Evolutionary conservation across 2,797 vertebrate species (phyloP).

Genomic region (Alfaro cultratus): DNA sequence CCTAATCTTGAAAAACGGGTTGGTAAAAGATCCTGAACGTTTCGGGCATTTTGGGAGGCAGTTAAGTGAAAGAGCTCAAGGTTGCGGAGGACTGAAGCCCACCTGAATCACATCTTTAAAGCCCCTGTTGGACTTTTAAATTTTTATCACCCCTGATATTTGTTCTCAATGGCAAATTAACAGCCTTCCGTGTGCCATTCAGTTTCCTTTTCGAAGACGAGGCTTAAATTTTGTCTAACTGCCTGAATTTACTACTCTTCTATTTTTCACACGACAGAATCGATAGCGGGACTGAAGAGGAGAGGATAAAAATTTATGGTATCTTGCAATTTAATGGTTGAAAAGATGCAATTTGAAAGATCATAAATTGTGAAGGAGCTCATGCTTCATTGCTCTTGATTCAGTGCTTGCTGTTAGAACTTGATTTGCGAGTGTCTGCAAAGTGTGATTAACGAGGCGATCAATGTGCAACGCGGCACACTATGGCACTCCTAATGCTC

Average conservation of each 20-base stretch:
- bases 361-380: conserved; percentile 99
- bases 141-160: conserved; percentile 99
- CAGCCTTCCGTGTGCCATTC: conserved; percentile 90
- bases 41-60: conserved; percentile 67
- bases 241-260: conserved; percentile 97
- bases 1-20: conserved; percentile 68
- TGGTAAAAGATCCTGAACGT: conserved; percentile 69
- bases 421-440: conserved; percentile 99
- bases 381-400: conserved; percentile 99
- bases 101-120: conserved; percentile 81
- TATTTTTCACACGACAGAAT: conserved; percentile 99
- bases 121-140: conserved; percentile 93
- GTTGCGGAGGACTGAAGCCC: conserved; percentile 90
- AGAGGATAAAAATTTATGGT: conserved; percentile 99
- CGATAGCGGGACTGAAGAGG: conserved; percentile 99
- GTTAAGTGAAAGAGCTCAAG: conserved; percentile 84
- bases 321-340: conserved; percentile 99
- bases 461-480: conserved; percentile 95
- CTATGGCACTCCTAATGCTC: conserved; percentile 99
- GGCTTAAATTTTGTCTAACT: conserved; percentile 98
- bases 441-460: conserved; percentile 99
- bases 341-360: conserved; percentile 99
- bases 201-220: conserved; percentile 95
- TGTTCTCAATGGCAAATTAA: conserved; percentile 99
- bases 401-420: conserved; percentile 99